These are phyloP conservation scores for Andrena minutula DNA, from an alignment of 2,888 invertebrate genomes.

Conservation along the genomic window DNA sequence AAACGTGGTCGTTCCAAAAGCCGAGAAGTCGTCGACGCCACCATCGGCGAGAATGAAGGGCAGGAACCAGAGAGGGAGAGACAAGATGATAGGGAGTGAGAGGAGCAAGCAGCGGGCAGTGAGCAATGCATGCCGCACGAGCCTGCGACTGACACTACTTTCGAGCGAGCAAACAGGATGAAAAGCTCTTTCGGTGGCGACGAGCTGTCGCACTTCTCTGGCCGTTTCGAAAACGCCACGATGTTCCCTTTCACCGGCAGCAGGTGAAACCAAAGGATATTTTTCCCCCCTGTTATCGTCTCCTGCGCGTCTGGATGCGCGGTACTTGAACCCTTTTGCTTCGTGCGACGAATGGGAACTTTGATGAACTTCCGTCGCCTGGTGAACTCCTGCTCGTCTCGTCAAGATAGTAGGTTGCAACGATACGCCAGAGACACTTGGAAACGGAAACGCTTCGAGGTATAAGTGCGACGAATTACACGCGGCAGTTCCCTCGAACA, in stretches of 20 bases:
- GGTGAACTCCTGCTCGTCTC: not conserved
- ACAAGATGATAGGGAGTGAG: conserved; percentile 17
- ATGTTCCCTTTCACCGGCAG: conserved; percentile 36
- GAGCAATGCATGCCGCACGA: conserved; percentile 41
- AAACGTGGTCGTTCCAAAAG: conserved; percentile 53
- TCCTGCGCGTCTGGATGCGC: not conserved
- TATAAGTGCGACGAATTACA: conserved; percentile 21
- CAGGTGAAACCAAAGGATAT: conserved; percentile 39
- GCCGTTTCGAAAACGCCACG: conserved; percentile 59
- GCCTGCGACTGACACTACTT: conserved; percentile 60
- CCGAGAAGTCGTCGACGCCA: conserved; percentile 40
- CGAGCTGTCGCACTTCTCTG: conserved; percentile 61
- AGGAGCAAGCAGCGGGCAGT: conserved; percentile 11
- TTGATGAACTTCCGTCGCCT: conserved; percentile 8
- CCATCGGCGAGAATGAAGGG: conserved; percentile 37
- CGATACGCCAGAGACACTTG: conserved; percentile 16
- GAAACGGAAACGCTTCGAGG: conserved; percentile 17
- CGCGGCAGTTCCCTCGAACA: not conserved
- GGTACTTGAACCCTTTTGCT: conserved; percentile 1
- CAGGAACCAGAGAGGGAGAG: conserved; percentile 16
- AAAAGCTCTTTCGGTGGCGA: conserved; percentile 58
- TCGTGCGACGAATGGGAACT: conserved; percentile 16
- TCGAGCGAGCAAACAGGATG: conserved; percentile 56
- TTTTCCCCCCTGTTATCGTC: not conserved
- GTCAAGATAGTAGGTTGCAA: not conserved